Evolutionary conservation across 2,113 vertebrate genomes (phyloP).

Genomic region (Microcebus murinus): DNA sequence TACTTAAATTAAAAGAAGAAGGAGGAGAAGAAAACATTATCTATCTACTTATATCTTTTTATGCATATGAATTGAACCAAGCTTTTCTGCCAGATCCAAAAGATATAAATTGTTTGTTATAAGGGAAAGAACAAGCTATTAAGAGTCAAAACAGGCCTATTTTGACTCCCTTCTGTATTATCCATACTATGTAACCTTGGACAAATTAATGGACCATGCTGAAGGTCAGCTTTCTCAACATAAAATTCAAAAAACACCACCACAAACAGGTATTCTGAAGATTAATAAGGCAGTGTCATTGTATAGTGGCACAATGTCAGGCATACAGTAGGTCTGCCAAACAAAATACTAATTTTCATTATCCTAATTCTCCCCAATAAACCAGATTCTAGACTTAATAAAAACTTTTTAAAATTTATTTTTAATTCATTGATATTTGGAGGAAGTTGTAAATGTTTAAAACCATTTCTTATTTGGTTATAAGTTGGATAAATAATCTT

Average conservation of each 20-base stretch:
- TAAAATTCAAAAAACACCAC: neutral
- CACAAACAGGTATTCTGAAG: neutral
- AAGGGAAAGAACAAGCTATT: neutral
- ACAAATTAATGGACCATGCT: neutral
- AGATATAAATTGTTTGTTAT: neutral
- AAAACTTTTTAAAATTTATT: neutral
- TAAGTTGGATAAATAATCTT: neutral
- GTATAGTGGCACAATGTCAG: neutral
- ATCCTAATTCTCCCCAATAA: neutral
- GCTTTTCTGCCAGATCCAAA: neutral
- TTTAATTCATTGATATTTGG: neutral
- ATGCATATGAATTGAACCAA: neutral
- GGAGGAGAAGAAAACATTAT: neutral
- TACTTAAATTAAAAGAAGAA: neutral
- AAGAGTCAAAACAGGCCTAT: neutral
- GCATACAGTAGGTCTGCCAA: neutral
- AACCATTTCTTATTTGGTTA: neutral
- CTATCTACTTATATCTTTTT: neutral
- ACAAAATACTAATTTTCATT: neutral
- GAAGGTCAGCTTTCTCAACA: neutral
- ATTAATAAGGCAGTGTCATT: neutral
- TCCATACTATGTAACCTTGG: neutral
- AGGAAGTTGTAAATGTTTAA: neutral
- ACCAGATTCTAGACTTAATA: neutral
- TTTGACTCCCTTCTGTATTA: neutral